These are phyloP conservation scores for Axea sp. DNA, from an alignment of 2,888 invertebrate species.

Conservation along the genomic window DNA sequence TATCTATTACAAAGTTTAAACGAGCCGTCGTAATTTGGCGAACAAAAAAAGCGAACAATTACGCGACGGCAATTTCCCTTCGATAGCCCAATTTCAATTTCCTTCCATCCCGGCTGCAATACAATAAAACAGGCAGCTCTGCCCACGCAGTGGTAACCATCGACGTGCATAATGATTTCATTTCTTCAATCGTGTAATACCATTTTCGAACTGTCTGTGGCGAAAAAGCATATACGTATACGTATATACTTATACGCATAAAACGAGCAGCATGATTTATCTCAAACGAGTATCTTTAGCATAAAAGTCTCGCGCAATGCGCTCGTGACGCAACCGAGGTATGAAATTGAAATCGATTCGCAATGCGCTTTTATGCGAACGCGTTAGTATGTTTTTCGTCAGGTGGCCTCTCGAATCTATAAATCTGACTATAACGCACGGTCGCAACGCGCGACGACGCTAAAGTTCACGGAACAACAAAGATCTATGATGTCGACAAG, in stretches of 20 bases:
- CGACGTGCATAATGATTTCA: conserved; percentile 36
- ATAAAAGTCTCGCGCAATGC: conserved; percentile 37
- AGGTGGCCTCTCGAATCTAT: conserved; percentile 48
- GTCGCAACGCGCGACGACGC: conserved; percentile 33
- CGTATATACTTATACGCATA: not conserved
- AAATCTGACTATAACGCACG: conserved; percentile 50
- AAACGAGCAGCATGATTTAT: conserved; percentile 32
- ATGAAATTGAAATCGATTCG: conserved; percentile 56
- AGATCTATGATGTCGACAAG: conserved; percentile 58
- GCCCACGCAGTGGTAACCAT: conserved; percentile 18
- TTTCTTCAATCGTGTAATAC: conserved; percentile 40
- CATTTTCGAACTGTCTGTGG: conserved; percentile 17
- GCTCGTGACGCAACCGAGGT: conserved; percentile 27
- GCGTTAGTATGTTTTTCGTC: conserved; percentile 50
- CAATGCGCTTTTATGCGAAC: conserved; percentile 51
- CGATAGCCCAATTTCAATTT: conserved; percentile 32
- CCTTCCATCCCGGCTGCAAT: conserved; percentile 5
- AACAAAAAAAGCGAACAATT: conserved; percentile 15
- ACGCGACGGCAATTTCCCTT: conserved; percentile 12
- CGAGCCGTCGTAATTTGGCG: conserved; percentile 4
- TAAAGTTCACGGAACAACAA: conserved; percentile 55
- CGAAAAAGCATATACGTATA: conserved; percentile 10
- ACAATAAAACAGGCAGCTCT: conserved; percentile 13
- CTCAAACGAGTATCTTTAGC: conserved; percentile 44
- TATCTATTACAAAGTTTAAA: conserved; percentile 11